phyloP scores from a whole-genome alignment of 1,140 invertebrate species.

The Doryteuthis pealeii region DNA sequence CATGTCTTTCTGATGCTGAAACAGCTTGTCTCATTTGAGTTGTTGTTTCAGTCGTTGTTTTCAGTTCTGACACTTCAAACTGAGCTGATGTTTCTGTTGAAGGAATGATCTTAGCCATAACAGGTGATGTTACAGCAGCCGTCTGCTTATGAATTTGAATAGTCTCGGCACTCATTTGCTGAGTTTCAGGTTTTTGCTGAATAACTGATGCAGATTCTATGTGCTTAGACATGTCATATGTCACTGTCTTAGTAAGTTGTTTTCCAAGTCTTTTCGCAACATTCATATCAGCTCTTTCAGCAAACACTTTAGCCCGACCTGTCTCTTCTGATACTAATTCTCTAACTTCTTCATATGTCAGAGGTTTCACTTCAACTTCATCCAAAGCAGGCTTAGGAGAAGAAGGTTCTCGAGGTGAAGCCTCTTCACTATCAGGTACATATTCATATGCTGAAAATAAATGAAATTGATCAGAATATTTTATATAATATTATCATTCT shows the following conservation, averaged over 20 bases:
- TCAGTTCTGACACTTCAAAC: neutral
- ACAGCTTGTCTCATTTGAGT: slow-evolving; percentile 21
- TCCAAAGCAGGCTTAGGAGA: slow-evolving; percentile 45
- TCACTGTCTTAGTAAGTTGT: slow-evolving; percentile 19
- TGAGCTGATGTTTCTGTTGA: neutral
- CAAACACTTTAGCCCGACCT: slow-evolving; percentile 13
- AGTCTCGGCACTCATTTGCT: neutral
- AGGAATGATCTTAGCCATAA: neutral
- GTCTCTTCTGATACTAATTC: slow-evolving; percentile 15
- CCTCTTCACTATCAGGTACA: slow-evolving; percentile 83
- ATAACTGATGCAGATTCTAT: slow-evolving; percentile 42
- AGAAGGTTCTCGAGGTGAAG: slow-evolving; percentile 54
- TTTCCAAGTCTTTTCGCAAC: slow-evolving; percentile 11
- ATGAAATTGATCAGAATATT: too few relatives aligned
- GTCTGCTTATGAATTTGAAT: slow-evolving; percentile 18
- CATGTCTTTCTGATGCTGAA: slow-evolving; percentile 24
- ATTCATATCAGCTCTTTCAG: slow-evolving; percentile 17
- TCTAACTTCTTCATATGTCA: slow-evolving; percentile 19
- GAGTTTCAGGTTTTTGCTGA: slow-evolving; percentile 4
- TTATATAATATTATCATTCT: too few relatives aligned
- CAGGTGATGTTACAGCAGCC: slow-evolving; percentile 9
- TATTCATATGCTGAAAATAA: slow-evolving; percentile 84
- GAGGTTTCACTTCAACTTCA: slow-evolving; percentile 30
- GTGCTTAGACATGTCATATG: slow-evolving; percentile 12
- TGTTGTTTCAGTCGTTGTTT: neutral